A percentile compares a stretch with the other conserved stretches of the same genome.
phyloP scores from a whole-genome alignment of 2,113 vertebrate genomes.

The Paratilapia polleni region DNA sequence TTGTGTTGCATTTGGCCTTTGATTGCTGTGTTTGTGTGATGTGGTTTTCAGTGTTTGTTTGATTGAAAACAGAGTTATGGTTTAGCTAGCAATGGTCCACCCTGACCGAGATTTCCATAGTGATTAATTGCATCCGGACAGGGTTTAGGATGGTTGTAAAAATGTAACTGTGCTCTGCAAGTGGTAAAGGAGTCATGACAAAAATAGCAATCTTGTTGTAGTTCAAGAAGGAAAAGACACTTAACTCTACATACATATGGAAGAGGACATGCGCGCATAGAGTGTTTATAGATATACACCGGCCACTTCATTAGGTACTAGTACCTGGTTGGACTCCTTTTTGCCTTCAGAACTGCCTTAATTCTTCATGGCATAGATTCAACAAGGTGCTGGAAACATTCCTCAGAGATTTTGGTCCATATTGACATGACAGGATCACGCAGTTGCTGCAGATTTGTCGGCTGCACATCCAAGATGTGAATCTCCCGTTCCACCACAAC shows the following conservation, averaged over 20 bases:
- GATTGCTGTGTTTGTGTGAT: background rate
- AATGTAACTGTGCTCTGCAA: background rate
- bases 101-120: background rate
- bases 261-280: too few relatives aligned
- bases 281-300: background rate
- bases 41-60: too few relatives aligned
- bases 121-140: background rate
- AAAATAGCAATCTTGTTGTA: too few relatives aligned
- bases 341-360: background rate
- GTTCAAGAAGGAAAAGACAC: too few relatives aligned
- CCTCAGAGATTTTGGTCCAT: background rate
- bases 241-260: too few relatives aligned
- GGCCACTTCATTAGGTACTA: background rate
- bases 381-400: background rate
- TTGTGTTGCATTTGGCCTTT: background rate
- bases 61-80: background rate
- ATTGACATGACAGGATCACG: background rate
- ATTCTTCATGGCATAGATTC: background rate
- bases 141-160: background rate
- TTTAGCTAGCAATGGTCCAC: background rate
- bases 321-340: background rate
- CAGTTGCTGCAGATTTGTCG: background rate
- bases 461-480: background rate
- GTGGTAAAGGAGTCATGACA: too few relatives aligned
- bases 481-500: too few relatives aligned